Conservation (phyloP, 2,797 vertebrate species). For the Micromesistius poutassou region DNA sequence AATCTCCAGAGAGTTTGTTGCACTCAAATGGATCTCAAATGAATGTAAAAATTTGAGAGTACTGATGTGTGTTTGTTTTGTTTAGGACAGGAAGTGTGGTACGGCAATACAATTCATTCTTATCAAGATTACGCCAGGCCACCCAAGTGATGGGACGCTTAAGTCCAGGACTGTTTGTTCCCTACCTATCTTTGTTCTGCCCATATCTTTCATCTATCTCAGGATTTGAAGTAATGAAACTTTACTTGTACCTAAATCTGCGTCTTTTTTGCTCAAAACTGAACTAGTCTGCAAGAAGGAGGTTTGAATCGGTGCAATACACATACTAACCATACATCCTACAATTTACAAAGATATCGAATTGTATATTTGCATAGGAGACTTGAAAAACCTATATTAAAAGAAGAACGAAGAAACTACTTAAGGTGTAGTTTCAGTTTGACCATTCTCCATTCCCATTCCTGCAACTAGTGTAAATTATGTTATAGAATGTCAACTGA, state of each 20-base stretch:
- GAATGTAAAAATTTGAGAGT: background rate
- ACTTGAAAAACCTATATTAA: background rate
- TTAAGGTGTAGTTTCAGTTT: too few species aligned
- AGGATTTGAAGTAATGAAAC: background rate
- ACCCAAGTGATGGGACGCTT: constrained; percentile 20
- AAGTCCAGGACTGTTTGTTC: constrained; percentile 4
- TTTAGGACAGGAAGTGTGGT: constrained; percentile 34
- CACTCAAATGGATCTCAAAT: background rate
- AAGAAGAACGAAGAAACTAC: too few species aligned
- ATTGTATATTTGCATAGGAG: background rate
- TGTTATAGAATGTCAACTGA: background rate
- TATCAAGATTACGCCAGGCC: constrained; percentile 24
- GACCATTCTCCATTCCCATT: too few species aligned
- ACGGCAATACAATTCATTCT: constrained; percentile 17
- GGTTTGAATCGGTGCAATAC: background rate
- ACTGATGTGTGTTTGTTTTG: constrained; percentile 40
- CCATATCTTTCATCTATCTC: background rate
- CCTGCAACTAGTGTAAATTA: background rate
- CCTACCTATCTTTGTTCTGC: background rate
- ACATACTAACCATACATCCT: background rate
- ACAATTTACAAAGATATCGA: background rate
- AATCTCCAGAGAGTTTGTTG: background rate
- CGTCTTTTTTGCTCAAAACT: constrained; percentile 14
- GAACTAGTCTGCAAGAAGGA: background rate
- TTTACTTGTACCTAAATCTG: background rate